Percentiles rank a stretch among this genome's conserved stretches.
Conservation (phyloP, 2,113 vertebrate species). For the Aspidoscelis tigris region DNA sequence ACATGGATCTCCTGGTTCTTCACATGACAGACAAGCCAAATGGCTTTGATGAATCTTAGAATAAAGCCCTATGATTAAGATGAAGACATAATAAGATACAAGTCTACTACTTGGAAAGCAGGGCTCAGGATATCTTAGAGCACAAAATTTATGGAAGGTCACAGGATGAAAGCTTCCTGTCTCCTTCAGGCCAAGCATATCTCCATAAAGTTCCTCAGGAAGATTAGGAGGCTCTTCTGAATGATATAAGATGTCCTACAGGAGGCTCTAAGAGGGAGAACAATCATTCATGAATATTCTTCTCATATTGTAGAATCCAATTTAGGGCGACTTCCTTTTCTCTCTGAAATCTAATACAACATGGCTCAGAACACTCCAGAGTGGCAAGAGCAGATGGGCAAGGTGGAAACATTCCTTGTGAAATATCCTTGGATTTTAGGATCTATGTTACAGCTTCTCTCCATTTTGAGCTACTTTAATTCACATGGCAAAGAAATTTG, state of each 20-base stretch:
- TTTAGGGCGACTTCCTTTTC: neutral
- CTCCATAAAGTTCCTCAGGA: neutral
- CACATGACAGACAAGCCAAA: slow-evolving; percentile 14
- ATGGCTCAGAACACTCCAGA: neutral
- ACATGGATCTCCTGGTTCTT: slow-evolving; percentile 9
- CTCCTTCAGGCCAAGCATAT: neutral
- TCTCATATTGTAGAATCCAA: neutral
- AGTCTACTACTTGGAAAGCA: neutral
- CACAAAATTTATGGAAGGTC: neutral
- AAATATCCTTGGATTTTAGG: neutral
- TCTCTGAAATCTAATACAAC: neutral
- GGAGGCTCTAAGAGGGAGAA: neutral
- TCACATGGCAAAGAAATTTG: neutral
- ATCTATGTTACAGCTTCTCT: neutral
- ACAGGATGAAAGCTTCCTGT: neutral
- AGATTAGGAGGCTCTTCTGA: neutral
- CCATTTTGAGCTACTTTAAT: slow-evolving; percentile 10
- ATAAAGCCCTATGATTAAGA: neutral
- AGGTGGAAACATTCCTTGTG: no score
- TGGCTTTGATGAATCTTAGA: slow-evolving; percentile 20
- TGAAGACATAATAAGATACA: neutral
- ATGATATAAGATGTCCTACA: neutral
- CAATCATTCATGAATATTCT: neutral
- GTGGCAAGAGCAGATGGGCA: no score
- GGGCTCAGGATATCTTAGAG: neutral